Evolutionary conservation across 2,888 invertebrate species (phyloP).

Genomic region (Metopia argyrocephala): DNA sequence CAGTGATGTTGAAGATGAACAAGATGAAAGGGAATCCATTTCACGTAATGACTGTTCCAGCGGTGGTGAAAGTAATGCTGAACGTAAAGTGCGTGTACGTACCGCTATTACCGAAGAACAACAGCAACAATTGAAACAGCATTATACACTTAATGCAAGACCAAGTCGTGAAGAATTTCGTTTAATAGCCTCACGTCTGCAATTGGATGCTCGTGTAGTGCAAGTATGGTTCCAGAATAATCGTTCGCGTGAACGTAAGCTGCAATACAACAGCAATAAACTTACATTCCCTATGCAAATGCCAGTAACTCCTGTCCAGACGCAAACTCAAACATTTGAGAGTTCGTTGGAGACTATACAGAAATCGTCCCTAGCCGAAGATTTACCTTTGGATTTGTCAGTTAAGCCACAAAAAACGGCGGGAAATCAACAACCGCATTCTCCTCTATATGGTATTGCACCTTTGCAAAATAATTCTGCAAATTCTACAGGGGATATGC

Average conservation of each 20-base stretch:
- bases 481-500: conserved; percentile 68
- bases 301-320: conserved; percentile 69
- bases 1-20: conserved; percentile 79
- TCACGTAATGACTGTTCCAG: conserved; percentile 80
- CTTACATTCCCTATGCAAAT: conserved; percentile 59
- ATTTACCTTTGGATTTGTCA: conserved; percentile 94
- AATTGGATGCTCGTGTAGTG: conserved; percentile 88
- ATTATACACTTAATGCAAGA: conserved; percentile 93
- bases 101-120: conserved; percentile 97
- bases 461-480: conserved; percentile 80
- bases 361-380: conserved; percentile 76
- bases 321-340: conserved; percentile 34
- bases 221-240: conserved; percentile 99
- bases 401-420: conserved; percentile 85
- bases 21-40: conserved; percentile 68
- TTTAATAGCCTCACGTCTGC: conserved; percentile 88
- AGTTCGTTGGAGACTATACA: conserved; percentile 32
- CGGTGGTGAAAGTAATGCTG: conserved; percentile 80
- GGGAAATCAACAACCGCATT: conserved; percentile 74
- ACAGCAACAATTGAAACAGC: conserved; percentile 90
- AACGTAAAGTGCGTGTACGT: conserved; percentile 92
- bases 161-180: conserved; percentile 96
- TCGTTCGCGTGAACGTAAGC: conserved; percentile 90
- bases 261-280: conserved; percentile 76
- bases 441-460: conserved; percentile 82